A percentile compares a stretch with the other conserved stretches of the same genome.
Evolutionary conservation across 2,797 vertebrate species (phyloP).

Genomic region (Atherinosoma microstoma): DNA sequence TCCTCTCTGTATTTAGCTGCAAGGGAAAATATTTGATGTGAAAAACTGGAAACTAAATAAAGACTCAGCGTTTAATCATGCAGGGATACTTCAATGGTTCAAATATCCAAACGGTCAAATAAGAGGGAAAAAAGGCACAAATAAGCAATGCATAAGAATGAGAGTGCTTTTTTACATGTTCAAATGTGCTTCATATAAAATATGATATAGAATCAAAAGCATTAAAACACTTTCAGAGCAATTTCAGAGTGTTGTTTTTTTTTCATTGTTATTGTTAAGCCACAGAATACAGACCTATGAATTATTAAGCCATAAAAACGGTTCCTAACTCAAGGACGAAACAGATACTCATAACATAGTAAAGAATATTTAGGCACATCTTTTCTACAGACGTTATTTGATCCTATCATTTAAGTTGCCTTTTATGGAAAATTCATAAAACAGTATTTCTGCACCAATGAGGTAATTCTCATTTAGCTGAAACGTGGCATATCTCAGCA

Average conservation of each 20-base stretch:
- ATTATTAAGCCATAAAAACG: too few species aligned
- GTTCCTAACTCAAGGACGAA: too few species aligned
- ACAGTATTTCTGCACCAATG: too few species aligned
- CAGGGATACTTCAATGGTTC: neutral
- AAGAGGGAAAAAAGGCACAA: neutral
- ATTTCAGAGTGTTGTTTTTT: too few species aligned
- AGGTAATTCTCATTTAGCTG: too few species aligned
- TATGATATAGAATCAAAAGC: neutral
- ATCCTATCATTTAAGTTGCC: too few species aligned
- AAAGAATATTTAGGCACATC: too few species aligned
- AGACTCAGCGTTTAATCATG: constrained; percentile 16
- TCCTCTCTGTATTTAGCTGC: constrained; percentile 88
- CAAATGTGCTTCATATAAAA: too few species aligned
- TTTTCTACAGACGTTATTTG: too few species aligned
- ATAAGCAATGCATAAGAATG: neutral
- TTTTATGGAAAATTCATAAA: too few species aligned
- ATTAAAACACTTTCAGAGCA: neutral
- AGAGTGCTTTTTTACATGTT: neutral
- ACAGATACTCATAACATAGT: too few species aligned
- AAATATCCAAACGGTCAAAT: neutral
- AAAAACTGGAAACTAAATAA: constrained; percentile 41
- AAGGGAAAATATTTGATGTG: constrained; percentile 40
- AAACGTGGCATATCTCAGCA: too few species aligned
- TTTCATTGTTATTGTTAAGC: neutral
- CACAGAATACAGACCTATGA: neutral